Base-by-base conservation (phyloP, 1,140 invertebrate species). In the Cydia amplana region DNA sequence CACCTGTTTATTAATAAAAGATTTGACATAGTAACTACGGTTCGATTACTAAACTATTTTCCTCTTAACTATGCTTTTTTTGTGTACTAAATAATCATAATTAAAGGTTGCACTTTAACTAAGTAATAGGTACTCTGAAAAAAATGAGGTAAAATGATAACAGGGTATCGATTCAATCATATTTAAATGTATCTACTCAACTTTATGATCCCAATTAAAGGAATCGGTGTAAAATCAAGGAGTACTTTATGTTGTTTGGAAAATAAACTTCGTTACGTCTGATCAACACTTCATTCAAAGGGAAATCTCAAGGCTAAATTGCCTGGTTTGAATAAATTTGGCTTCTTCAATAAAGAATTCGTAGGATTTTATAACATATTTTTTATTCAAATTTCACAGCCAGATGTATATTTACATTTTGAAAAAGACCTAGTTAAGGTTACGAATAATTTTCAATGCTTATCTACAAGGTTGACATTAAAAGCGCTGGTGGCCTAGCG, bases 241-340 rank as follows among this genome's bases (percentile, higher is more conserved):
- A 70, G n/a, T 43, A 40, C 36, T 70, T 70, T 40, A 43, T 40
- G 36, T 70, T 70, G 65, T 70, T 18, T 14, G 65, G 28, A 70
- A 70, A 70, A 70, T 70, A 70, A 70, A 70, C 36, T 70, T 70
- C 36, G 65, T 70, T 70, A 70, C 65, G 32, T 43, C 65, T 70
- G 65, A 70, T 70, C 65, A 70, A 70, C 65, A 70, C 65, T 70
- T 70, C 65, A 70, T 70, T 70, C 65, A 70, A 70, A 70, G 36
- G 65, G 16, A 70, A 70, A 67, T 36, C 65, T 70, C 65, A 70
- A 70, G 65, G 65, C 65, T 70, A 70, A 70, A 70, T 70, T 43
- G 65, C 32, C 65, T 36, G 65, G 65, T 70, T 70, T 70, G 65
- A 70, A 70, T 70, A 70, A 70, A 70, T 70, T 70, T 70, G 65